phyloP scores from a whole-genome alignment of 1,140 invertebrate species.

The Sitophilus oryzae region DNA sequence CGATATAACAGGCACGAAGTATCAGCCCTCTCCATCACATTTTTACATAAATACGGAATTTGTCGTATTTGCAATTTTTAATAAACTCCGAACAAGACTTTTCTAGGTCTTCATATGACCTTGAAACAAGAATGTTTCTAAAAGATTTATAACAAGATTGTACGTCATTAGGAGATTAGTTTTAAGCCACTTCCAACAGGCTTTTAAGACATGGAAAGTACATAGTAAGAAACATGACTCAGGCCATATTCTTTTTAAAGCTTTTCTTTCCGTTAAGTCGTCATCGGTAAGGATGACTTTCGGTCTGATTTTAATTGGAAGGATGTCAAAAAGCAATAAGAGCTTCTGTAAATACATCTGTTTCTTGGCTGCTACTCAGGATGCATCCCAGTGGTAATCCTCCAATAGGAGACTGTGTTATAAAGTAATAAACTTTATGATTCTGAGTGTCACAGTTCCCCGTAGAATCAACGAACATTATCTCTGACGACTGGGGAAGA shows the following conservation, averaged over 20 bases:
- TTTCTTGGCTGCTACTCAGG: too few relatives aligned
- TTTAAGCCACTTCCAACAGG: conserved; percentile 2
- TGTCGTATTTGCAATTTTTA: neutral
- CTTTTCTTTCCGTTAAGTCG: conserved; percentile 1
- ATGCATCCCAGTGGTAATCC: too few relatives aligned
- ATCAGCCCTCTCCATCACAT: neutral
- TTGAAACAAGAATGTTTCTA: neutral
- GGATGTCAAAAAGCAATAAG: too few relatives aligned
- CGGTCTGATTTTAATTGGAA: neutral
- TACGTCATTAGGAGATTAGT: neutral
- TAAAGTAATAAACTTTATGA: conserved; percentile 19
- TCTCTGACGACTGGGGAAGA: conserved; percentile 7
- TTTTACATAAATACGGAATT: neutral
- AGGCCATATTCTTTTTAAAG: neutral
- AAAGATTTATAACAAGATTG: conserved; percentile 3
- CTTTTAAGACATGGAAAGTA: conserved; percentile 5
- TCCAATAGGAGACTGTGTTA: conserved; percentile 8
- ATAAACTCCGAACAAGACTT: neutral
- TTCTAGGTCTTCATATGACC: neutral
- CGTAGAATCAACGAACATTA: conserved; percentile 18
- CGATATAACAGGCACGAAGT: neutral
- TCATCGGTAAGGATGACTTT: conserved; percentile 4
- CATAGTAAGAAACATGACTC: neutral
- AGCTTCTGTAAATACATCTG: too few relatives aligned
- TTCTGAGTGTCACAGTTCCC: conserved; percentile 17